phyloP scores from a whole-genome alignment of 2,113 vertebrate genomes.

The Uria lomvia region DNA sequence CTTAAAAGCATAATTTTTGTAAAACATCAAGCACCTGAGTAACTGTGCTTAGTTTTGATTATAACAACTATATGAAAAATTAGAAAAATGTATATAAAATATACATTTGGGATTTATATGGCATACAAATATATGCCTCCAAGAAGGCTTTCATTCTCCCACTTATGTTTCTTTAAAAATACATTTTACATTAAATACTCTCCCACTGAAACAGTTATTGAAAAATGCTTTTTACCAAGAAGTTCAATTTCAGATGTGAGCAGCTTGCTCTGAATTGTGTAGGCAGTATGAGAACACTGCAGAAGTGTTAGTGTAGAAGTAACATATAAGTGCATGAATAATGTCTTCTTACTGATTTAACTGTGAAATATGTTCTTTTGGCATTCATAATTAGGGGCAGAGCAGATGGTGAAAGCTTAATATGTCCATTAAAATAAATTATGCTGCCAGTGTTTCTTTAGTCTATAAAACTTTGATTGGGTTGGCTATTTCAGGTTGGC shows the following conservation, averaged over 20 bases:
- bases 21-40: neutral
- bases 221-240: neutral
- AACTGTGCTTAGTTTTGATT: neutral
- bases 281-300: neutral
- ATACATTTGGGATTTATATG: neutral
- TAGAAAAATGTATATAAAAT: neutral
- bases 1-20: neutral
- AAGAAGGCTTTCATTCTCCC: neutral
- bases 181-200: neutral
- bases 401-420: slow-evolving; percentile 72
- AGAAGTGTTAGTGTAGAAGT: slow-evolving; percentile 5
- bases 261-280: neutral
- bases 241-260: neutral
- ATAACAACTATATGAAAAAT: neutral
- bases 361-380: slow-evolving; percentile 64
- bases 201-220: neutral
- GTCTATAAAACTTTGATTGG: slow-evolving; percentile 23
- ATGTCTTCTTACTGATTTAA: slow-evolving; percentile 15
- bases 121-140: neutral
- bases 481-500: slow-evolving; percentile 2
- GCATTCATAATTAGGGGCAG: slow-evolving; percentile 57
- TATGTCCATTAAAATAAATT: slow-evolving; percentile 55
- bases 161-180: slow-evolving; percentile 2
- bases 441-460: neutral
- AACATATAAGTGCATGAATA: slow-evolving; percentile 34